Evolutionary conservation across 2,113 vertebrate species (phyloP).

Genomic region (Lonchura striata): DNA sequence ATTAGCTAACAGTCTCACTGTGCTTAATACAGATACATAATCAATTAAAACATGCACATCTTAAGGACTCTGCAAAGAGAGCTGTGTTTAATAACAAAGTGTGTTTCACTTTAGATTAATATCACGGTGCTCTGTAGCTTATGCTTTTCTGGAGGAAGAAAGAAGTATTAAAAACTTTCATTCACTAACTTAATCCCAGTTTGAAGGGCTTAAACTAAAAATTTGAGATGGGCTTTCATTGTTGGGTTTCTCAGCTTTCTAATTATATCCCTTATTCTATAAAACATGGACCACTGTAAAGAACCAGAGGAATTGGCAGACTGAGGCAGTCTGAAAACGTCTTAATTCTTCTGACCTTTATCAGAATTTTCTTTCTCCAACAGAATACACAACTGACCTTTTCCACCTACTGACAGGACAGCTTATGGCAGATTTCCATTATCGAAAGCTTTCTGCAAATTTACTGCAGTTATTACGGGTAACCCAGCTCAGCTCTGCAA

Average conservation of each 20-base stretch:
- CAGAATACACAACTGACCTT: slow-evolving; percentile 45
- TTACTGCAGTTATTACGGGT: background rate
- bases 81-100: background rate
- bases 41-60: background rate
- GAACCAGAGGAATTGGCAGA: slow-evolving; percentile 36
- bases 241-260: slow-evolving; percentile 59
- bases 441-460: slow-evolving; percentile 14
- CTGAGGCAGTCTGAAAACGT: slow-evolving; percentile 21
- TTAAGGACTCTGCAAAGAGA: background rate
- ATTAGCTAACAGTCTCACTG: background rate
- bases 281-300: slow-evolving; percentile 43
- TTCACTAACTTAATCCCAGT: slow-evolving; percentile 46
- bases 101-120: slow-evolving; percentile 27
- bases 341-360: slow-evolving; percentile 64
- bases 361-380: slow-evolving; percentile 39
- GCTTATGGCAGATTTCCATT: background rate
- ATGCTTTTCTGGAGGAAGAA: background rate
- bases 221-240: slow-evolving; percentile 37
- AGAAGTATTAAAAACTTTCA: background rate
- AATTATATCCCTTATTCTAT: slow-evolving; percentile 57
- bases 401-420: slow-evolving; percentile 13
- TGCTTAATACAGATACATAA: background rate
- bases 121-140: background rate
- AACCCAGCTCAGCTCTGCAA: background rate
- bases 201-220: slow-evolving; percentile 57